phyloP scores from a whole-genome alignment of 2,113 vertebrate genomes.

The Psephotus haematonotus region DNA sequence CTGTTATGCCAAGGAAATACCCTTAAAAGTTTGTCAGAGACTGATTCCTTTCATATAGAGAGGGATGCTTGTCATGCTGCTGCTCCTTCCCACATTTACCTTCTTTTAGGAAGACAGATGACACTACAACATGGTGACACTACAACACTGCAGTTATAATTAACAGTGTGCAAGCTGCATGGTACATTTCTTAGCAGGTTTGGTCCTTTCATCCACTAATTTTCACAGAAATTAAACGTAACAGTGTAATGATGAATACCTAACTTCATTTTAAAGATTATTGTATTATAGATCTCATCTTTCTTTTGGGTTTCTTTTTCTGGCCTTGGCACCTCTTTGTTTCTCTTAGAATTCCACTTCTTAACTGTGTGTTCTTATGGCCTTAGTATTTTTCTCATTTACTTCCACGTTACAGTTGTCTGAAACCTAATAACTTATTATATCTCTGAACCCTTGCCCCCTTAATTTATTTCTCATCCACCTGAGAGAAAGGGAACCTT shows the following conservation, averaged over 20 bases:
- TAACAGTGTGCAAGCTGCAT: not conserved
- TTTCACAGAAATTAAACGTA: not conserved
- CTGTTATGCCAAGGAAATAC: not conserved
- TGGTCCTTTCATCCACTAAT: not conserved
- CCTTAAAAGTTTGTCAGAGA: not conserved
- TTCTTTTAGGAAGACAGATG: constrained; percentile 36
- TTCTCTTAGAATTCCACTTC: not conserved
- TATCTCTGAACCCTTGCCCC: not conserved
- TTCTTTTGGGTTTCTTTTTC: not conserved
- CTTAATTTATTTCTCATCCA: not conserved
- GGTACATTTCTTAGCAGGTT: not conserved
- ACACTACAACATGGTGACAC: not conserved
- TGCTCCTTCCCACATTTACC: constrained; percentile 27
- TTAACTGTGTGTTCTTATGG: not conserved
- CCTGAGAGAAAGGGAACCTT: not conserved
- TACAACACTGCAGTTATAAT: not conserved
- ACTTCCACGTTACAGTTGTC: not conserved
- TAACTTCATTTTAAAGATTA: not conserved
- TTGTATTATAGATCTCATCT: not conserved
- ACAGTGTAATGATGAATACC: not conserved
- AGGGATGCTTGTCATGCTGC: not conserved
- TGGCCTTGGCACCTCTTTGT: not conserved
- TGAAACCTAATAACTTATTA: not conserved
- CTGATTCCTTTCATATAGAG: not conserved
- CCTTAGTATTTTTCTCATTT: not conserved